Conservation (phyloP, 2,113 vertebrate genomes). For the Platichthys flesus region DNA sequence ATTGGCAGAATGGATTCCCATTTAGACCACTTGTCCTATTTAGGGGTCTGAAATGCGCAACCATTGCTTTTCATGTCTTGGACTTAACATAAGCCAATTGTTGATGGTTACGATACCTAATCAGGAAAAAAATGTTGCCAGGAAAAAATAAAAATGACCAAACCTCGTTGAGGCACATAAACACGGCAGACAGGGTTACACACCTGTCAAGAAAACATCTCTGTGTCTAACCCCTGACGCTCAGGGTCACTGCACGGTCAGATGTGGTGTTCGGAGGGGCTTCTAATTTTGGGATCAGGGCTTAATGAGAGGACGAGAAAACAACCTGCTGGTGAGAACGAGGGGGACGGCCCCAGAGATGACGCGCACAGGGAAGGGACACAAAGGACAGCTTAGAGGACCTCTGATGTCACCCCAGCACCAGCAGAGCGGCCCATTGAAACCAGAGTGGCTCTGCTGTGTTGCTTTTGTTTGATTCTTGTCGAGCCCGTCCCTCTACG, state of each 20-base stretch:
- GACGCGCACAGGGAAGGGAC: constrained; percentile 25
- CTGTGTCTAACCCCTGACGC: constrained; percentile 22
- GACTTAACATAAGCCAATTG: too few relatives aligned
- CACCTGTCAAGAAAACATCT: neutral
- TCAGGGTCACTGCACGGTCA: constrained; percentile 66
- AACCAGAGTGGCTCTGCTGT: constrained; percentile 49
- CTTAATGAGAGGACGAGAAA: constrained; percentile 79
- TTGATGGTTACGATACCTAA: too few relatives aligned
- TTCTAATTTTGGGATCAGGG: constrained; percentile 66
- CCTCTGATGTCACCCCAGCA: constrained; percentile 67
- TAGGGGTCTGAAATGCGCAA: too few relatives aligned
- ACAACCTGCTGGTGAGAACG: constrained; percentile 76
- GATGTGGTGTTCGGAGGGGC: constrained; percentile 40
- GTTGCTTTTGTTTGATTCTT: constrained; percentile 58
- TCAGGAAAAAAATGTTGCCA: too few relatives aligned
- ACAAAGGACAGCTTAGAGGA: constrained; percentile 72
- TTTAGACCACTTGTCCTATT: too few relatives aligned
- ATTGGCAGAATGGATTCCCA: too few relatives aligned
- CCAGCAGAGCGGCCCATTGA: constrained; percentile 49
- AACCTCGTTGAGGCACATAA: too few relatives aligned
- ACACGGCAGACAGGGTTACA: neutral
- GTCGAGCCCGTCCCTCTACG: constrained; percentile 36
- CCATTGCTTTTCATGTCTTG: too few relatives aligned
- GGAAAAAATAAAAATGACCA: too few relatives aligned
- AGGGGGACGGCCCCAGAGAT: constrained; percentile 66